phyloP scores from a whole-genome alignment of 2,113 vertebrate species.

The Trogon melanurus region DNA sequence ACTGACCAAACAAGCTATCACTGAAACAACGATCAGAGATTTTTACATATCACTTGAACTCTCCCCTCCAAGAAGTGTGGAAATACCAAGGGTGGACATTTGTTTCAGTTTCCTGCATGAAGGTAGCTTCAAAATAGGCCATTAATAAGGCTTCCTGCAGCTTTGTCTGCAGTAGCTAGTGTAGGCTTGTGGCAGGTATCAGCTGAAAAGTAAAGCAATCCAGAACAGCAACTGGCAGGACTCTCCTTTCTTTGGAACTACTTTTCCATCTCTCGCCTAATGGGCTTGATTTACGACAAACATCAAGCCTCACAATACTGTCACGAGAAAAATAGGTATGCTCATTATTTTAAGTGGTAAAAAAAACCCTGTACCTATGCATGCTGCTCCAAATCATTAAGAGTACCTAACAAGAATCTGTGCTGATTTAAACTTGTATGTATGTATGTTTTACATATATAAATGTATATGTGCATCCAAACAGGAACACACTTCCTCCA shows the following conservation, averaged over 20 bases:
- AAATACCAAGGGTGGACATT: neutral
- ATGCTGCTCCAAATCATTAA: neutral
- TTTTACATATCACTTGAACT: neutral
- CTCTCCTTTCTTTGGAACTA: neutral
- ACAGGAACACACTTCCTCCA: neutral
- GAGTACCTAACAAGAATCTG: neutral
- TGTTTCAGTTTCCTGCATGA: neutral
- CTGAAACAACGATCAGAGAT: neutral
- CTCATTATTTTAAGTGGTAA: neutral
- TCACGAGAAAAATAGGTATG: neutral
- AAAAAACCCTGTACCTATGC: neutral
- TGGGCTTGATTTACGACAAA: neutral
- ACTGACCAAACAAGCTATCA: neutral
- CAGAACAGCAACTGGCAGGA: neutral
- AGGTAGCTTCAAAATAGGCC: neutral
- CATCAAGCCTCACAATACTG: neutral
- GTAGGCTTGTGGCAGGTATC: neutral
- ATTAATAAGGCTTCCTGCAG: neutral
- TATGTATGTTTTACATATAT: neutral
- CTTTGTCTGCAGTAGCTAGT: neutral
- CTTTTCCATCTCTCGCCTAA: neutral
- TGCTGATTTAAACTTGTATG: neutral
- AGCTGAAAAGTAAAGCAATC: neutral
- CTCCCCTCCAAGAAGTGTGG: neutral
- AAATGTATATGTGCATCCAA: neutral